These are phyloP conservation scores for Loriculus beryllinus DNA, from an alignment of 2,797 vertebrate genomes.

Conservation along the genomic window DNA sequence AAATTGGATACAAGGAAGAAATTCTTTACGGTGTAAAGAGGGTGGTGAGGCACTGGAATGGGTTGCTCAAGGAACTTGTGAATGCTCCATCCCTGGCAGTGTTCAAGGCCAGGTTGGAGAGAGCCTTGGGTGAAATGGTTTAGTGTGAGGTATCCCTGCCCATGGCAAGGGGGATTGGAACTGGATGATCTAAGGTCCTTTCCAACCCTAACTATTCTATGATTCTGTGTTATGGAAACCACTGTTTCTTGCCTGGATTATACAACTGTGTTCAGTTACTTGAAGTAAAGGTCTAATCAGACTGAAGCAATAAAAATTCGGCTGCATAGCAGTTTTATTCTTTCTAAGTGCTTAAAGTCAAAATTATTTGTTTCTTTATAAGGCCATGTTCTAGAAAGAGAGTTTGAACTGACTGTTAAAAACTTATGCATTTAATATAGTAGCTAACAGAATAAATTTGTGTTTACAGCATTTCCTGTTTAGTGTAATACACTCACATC, in stretches of 20 bases:
- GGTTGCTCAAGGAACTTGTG: too few relatives aligned
- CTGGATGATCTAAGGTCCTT: too few relatives aligned
- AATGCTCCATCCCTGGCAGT: too few relatives aligned
- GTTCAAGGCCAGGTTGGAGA: too few relatives aligned
- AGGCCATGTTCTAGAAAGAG: neutral
- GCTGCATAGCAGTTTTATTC: neutral
- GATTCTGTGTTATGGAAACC: neutral
- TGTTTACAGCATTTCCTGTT: neutral
- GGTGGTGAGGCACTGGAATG: too few relatives aligned
- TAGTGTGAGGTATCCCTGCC: too few relatives aligned
- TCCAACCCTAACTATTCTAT: too few relatives aligned
- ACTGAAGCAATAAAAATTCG: neutral
- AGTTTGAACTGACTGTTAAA: neutral
- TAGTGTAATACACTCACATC: neutral
- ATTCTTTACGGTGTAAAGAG: too few relatives aligned
- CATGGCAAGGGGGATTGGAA: too few relatives aligned
- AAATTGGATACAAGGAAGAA: too few relatives aligned
- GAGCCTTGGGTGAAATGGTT: too few relatives aligned
- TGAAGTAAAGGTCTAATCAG: constrained; percentile 27
- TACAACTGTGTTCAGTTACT: neutral
- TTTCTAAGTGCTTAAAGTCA: neutral
- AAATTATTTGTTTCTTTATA: neutral
- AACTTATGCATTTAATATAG: neutral
- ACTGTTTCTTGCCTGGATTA: neutral
- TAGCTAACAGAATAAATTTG: neutral